Conservation (phyloP, 2,113 vertebrate genomes). For the Trichomycterus rosablanca region DNA sequence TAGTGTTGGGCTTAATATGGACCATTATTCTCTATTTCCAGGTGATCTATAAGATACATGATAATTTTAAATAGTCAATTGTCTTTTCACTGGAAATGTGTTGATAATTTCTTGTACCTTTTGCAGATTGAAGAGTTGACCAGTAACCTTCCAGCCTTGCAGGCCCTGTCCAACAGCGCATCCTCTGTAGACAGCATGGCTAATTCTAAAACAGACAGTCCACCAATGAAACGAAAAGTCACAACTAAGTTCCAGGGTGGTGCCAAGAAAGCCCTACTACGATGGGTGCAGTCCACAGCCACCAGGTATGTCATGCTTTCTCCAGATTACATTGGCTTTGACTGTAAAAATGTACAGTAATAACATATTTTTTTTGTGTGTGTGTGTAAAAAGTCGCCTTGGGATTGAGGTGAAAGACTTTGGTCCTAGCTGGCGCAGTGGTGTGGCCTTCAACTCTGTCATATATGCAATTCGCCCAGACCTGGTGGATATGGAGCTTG, state of each 20-base stretch:
- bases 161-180: constrained; percentile 77
- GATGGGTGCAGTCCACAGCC: constrained; percentile 88
- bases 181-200: constrained; percentile 87
- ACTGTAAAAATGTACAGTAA: not conserved
- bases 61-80: not conserved
- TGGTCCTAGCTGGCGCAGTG: constrained; percentile 89
- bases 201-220: constrained; percentile 83
- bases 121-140: constrained; percentile 95
- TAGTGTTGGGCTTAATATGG: constrained; percentile 93
- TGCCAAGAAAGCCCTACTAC: constrained; percentile 86
- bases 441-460: constrained; percentile 87
- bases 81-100: not conserved
- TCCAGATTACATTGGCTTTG: not conserved
- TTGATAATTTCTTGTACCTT: not conserved
- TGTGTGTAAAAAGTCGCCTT: constrained; percentile 63
- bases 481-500: constrained; percentile 83
- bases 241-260: constrained; percentile 80
- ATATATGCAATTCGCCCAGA: constrained; percentile 88
- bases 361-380: not conserved
- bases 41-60: constrained; percentile 61
- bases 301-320: constrained; percentile 70
- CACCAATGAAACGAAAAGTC: constrained; percentile 86
- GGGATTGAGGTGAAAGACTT: constrained; percentile 94
- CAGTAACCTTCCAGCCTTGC: constrained; percentile 84
- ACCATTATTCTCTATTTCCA: constrained; percentile 98